Conservation (phyloP, 2,113 vertebrate species). For the Dromas ardeola region DNA sequence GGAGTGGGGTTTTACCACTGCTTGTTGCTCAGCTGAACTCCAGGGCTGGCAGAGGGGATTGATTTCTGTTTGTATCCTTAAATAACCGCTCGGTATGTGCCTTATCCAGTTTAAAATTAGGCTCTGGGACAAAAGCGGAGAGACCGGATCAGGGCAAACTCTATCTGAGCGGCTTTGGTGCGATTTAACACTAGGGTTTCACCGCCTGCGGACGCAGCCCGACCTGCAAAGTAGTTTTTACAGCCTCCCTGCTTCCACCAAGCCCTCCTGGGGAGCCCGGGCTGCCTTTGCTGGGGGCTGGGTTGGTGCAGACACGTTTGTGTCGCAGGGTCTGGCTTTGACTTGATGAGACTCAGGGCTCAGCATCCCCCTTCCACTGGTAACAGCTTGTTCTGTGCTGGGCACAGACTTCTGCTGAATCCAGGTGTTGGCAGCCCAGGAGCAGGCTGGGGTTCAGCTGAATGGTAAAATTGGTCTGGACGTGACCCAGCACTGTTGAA, state of each 20-base stretch:
- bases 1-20: not conserved
- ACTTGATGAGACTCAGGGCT: not conserved
- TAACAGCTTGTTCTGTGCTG: not conserved
- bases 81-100: not conserved
- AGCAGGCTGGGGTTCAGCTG: not conserved
- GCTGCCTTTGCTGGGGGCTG: not conserved
- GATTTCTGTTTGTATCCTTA: not conserved
- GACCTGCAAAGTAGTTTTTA: not conserved
- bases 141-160: not conserved
- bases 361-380: not conserved
- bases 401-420: not conserved
- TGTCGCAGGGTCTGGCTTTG: not conserved
- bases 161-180: not conserved
- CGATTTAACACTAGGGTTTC: not conserved
- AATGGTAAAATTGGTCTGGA: not conserved
- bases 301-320: not conserved
- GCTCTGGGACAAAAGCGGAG: not conserved
- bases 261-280: not conserved
- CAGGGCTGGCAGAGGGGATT: not conserved
- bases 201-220: not conserved
- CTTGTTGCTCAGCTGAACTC: not conserved
- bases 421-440: not conserved
- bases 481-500: not conserved
- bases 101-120: conserved; percentile 41
- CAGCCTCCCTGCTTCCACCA: not conserved